A percentile compares a stretch with the other conserved stretches of the same genome.
Conservation (phyloP, 2,113 vertebrate genomes). For the Phalacrocorax pelagicus region DNA sequence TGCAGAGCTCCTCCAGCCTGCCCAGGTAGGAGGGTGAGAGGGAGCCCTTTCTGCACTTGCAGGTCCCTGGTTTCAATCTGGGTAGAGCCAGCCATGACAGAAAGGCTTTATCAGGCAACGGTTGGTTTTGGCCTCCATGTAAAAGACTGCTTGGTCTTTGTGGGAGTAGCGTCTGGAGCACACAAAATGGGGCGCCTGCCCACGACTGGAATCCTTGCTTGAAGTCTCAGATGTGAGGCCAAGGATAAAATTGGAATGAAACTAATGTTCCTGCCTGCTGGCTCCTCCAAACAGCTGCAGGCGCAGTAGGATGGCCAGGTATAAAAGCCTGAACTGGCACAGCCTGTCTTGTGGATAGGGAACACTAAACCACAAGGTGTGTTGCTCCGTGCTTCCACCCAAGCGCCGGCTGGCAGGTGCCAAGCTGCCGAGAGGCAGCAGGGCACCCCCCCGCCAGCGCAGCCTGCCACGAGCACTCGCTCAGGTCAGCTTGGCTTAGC, state of each 20-base stretch:
- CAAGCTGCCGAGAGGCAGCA: neutral
- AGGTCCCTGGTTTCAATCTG: neutral
- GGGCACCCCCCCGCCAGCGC: neutral
- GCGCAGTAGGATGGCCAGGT: neutral
- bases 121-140: neutral
- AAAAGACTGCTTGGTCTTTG: slow-evolving; percentile 6
- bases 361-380: slow-evolving; percentile 21
- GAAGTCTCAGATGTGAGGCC: slow-evolving; percentile 53
- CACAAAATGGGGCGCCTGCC: slow-evolving; percentile 11
- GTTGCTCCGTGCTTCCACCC: neutral
- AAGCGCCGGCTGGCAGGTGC: slow-evolving; percentile 6
- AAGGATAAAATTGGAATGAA: slow-evolving; percentile 60
- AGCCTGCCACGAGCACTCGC: neutral
- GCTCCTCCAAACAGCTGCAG: slow-evolving; percentile 50
- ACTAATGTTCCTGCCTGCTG: slow-evolving; percentile 28
- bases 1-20: neutral
- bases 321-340: slow-evolving; percentile 32
- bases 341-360: neutral
- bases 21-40: neutral
- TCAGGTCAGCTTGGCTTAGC: neutral
- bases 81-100: neutral
- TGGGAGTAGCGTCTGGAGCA: neutral
- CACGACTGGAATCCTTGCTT: neutral
- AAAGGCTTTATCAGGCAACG: neutral
- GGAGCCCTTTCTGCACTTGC: neutral